These are phyloP conservation scores for Xylota sylvarum DNA, from an alignment of 2,888 invertebrate species.

Conservation along the genomic window DNA sequence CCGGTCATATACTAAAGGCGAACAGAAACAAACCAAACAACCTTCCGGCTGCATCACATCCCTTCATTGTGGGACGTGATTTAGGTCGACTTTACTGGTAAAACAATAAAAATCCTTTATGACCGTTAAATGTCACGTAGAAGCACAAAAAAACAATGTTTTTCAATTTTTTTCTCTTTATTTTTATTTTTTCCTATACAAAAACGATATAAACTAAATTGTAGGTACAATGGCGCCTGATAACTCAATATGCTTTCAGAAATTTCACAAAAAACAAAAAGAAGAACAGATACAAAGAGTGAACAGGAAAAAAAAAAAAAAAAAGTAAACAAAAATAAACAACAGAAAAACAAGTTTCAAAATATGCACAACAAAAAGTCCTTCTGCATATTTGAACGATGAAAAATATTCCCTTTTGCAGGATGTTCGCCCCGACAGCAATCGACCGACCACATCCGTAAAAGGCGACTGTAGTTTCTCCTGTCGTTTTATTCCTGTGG, in stretches of 20 bases:
- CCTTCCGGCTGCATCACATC: conserved; percentile 14
- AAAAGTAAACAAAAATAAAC: conserved; percentile 19
- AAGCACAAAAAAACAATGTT: neutral
- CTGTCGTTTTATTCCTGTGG: conserved; percentile 38
- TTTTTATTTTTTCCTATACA: neutral
- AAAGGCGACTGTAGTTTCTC: conserved; percentile 42
- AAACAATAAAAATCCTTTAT: conserved; percentile 48
- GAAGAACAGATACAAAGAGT: neutral
- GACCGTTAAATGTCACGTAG: conserved; percentile 44
- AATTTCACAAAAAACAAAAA: neutral
- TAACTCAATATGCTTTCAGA: conserved; percentile 50
- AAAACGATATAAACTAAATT: conserved; percentile 46
- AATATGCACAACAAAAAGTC: conserved; percentile 53
- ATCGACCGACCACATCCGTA: conserved; percentile 67
- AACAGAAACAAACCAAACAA: neutral
- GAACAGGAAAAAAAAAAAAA: neutral
- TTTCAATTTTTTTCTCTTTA: conserved; percentile 14
- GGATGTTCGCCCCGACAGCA: conserved; percentile 60
- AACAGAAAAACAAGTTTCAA: conserved; percentile 30
- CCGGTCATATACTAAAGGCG: neutral
- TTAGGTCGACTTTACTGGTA: conserved; percentile 38
- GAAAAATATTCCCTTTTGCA: conserved; percentile 57
- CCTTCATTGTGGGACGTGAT: conserved; percentile 13
- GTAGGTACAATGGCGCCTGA: conserved; percentile 28
- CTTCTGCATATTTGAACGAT: conserved; percentile 66